A percentile compares a stretch with the other conserved stretches of the same genome.
Conservation (phyloP, 2,888 invertebrate genomes). For the Trichopria drosophilae region DNA sequence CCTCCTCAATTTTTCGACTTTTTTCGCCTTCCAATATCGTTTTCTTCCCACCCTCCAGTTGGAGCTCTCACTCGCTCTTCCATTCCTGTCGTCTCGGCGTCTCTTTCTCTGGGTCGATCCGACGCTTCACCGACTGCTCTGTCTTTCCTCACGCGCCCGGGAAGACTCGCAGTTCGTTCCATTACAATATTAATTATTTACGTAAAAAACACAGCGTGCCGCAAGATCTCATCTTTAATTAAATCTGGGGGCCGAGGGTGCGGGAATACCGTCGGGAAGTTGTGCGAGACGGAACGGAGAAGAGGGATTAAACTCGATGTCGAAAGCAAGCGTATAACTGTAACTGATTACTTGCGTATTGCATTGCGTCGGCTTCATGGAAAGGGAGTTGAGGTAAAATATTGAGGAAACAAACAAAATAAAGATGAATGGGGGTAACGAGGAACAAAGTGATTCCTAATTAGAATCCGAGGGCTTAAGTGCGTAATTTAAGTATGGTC, state of each 20-base stretch:
- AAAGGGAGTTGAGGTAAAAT: too few relatives aligned
- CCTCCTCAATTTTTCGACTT: too few relatives aligned
- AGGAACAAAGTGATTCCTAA: too few relatives aligned
- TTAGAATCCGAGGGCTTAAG: too few relatives aligned
- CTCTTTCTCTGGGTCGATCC: slow-evolving; percentile 31
- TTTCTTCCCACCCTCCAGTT: slow-evolving; percentile 13
- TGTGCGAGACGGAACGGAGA: slow-evolving; percentile 11
- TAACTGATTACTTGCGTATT: slow-evolving; percentile 33
- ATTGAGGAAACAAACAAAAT: too few relatives aligned
- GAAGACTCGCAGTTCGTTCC: slow-evolving; percentile 36
- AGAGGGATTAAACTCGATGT: slow-evolving; percentile 37
- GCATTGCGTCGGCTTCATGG: slow-evolving; percentile 8
- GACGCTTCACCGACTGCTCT: slow-evolving; percentile 18
- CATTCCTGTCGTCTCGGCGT: slow-evolving; percentile 31
- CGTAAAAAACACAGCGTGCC: slow-evolving; percentile 47
- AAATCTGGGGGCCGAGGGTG: slow-evolving; percentile 44
- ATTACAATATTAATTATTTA: slow-evolving; percentile 53
- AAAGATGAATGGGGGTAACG: too few relatives aligned
- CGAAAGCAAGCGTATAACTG: slow-evolving; percentile 35
- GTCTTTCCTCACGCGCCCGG: slow-evolving; percentile 28
- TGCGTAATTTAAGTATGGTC: too few relatives aligned
- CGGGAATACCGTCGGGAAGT: slow-evolving; percentile 3
- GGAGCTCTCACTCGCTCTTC: slow-evolving; percentile 33
- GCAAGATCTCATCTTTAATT: slow-evolving; percentile 53
- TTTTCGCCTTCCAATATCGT: not conserved